phyloP scores from a whole-genome alignment of 2,113 vertebrate genomes.

The Myrmecophaga tridactyla region DNA sequence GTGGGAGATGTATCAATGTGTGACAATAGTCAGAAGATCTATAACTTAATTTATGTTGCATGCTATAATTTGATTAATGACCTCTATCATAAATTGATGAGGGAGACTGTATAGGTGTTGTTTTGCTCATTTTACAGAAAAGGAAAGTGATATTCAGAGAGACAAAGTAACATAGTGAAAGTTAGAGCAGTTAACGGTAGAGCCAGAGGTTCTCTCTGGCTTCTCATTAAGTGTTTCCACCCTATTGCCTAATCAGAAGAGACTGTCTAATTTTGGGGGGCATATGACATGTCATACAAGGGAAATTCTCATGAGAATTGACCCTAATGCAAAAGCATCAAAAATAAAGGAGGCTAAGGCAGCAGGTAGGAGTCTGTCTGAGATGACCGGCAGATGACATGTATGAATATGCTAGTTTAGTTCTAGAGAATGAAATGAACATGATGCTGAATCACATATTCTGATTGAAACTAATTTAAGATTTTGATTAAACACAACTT shows the following conservation, averaged over 20 bases:
- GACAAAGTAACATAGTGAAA: neutral
- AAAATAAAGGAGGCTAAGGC: neutral
- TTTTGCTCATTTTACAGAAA: neutral
- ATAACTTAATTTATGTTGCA: neutral
- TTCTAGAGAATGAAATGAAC: neutral
- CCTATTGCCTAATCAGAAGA: neutral
- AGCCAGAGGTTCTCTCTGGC: neutral
- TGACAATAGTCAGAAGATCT: neutral
- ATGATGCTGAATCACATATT: conserved; percentile 12
- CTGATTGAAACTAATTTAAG: neutral
- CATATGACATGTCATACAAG: neutral
- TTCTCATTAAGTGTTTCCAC: neutral
- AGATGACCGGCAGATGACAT: neutral
- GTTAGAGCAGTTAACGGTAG: neutral
- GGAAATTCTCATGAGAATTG: conserved; percentile 5
- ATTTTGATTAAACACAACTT: conserved; percentile 1
- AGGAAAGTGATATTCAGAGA: neutral
- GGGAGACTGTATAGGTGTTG: neutral
- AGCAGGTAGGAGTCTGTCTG: neutral
- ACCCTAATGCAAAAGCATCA: neutral
- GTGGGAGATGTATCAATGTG: neutral
- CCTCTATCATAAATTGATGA: neutral
- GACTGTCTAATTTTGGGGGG: neutral
- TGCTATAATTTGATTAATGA: neutral
- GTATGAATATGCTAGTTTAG: neutral